Evolutionary conservation across 2,113 vertebrate genomes (phyloP), one percentile per base, ranked within the genome.

Genomic region (Xiphias gladius): DNA sequence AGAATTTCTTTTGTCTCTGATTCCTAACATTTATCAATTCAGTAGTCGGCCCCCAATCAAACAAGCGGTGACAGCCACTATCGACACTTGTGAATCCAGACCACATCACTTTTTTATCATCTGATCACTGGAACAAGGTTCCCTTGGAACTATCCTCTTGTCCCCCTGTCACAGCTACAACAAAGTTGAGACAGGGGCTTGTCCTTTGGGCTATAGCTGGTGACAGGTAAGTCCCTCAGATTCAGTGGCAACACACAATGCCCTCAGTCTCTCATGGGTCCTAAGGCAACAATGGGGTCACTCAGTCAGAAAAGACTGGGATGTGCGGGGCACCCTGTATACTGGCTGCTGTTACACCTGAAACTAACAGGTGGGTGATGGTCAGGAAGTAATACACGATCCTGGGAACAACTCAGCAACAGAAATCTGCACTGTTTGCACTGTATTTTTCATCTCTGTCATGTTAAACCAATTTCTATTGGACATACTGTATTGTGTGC

Each of bases 61-160:
- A 88, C 73, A 85, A 86, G 88, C 13, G 85, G 73, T 83, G 91
- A 93, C 89, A 92, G 88, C 86, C 67, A 22, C 82, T 70, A 65
- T 95, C 92, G 65, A 88, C 92, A 88, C 88, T 81, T 81, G 88
- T 74, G 92, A 92, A 91, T 94, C 90, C 88, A 63, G 37, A 88
- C 59, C 79, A 58, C 83, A 62, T 83, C 90, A 74, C 86, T 90
- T 86, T 79, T 79, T 91, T 87, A 86, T 92, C 90, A 90, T 91
- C 80, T 68, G 87, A 91, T 88, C 83, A 70, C 75, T 65, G 74
- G 87, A 88, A 94, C 93, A 92, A 92, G 86, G 91, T 86, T 73
- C 81, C 57, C 54, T 84, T 90, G 82, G 89, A 94, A 84, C 87
- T 75, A 30, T 72, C 76, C 63, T 67, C 86, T 86, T 90, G 89